Evolutionary conservation across 2,888 invertebrate genomes (phyloP).

Genomic region (Patella depressa): DNA sequence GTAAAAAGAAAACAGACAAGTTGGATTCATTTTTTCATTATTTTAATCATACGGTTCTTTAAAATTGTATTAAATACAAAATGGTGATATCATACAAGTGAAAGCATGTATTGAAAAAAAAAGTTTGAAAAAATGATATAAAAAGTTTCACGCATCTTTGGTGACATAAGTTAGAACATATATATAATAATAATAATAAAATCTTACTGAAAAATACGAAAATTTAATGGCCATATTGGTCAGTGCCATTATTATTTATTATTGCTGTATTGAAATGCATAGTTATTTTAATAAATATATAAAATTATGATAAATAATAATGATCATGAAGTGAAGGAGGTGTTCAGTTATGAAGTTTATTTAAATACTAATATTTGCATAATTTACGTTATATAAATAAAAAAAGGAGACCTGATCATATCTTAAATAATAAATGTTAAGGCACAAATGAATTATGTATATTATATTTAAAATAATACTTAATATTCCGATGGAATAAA

Average conservation of each 20-base stretch:
- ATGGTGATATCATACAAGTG: slow-evolving; percentile 6
- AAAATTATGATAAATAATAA: slow-evolving; percentile 1
- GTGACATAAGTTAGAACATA: background rate
- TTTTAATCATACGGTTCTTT: slow-evolving; percentile 2
- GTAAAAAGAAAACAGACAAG: too few relatives aligned
- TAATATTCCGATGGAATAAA: background rate
- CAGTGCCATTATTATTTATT: background rate
- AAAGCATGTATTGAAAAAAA: slow-evolving; percentile 8
- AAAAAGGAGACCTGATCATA: slow-evolving; percentile 6
- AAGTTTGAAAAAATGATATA: background rate
- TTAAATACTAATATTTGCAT: background rate
- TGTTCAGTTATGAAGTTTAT: background rate
- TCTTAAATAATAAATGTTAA: slow-evolving; percentile 1
- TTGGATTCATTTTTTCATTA: background rate
- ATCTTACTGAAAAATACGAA: background rate
- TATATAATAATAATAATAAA: background rate
- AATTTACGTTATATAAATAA: background rate
- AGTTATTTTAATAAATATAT: background rate
- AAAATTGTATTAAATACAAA: slow-evolving; percentile 9
- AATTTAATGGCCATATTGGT: background rate
- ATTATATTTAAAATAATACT: slow-evolving; percentile 1
- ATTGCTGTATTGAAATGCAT: background rate
- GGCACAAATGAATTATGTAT: slow-evolving; percentile 13
- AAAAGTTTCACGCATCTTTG: background rate
- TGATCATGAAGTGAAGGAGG: background rate